Evolutionary conservation across 2,797 vertebrate species (phyloP).

Genomic region (Phataginus tricuspis): DNA sequence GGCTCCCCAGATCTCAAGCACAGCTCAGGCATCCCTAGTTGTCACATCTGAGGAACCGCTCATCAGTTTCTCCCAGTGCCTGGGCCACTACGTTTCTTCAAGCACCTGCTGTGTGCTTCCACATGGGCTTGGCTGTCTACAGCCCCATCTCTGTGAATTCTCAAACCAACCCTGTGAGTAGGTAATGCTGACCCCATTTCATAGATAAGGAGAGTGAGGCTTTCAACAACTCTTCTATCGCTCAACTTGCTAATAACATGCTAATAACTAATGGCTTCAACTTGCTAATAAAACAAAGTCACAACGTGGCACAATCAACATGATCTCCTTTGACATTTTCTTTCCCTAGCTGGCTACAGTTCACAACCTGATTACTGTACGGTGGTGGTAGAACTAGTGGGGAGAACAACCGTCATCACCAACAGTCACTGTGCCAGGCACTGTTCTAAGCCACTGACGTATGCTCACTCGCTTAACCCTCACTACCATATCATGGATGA

Average conservation of each 20-base stretch:
- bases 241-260: background rate
- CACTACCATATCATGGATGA: background rate
- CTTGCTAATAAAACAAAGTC: background rate
- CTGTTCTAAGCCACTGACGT: background rate
- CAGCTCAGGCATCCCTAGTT: too few species aligned
- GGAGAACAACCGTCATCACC: background rate
- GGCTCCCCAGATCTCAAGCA: background rate
- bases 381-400: background rate
- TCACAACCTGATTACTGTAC: background rate
- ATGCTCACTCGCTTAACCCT: background rate
- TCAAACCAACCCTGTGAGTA: background rate
- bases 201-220: background rate
- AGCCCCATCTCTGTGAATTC: background rate
- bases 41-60: accelerated
- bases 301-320: background rate
- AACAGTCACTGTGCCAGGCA: too few species aligned
- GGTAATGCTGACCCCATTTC: background rate
- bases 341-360: background rate
- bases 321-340: background rate
- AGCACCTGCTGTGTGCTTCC: background rate
- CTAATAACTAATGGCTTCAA: too few species aligned
- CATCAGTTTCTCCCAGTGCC: accelerated
- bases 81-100: background rate
- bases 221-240: background rate
- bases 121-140: accelerated